Base-by-base conservation (phyloP, 2,797 vertebrate species). In the Ispidina picta region DNA sequence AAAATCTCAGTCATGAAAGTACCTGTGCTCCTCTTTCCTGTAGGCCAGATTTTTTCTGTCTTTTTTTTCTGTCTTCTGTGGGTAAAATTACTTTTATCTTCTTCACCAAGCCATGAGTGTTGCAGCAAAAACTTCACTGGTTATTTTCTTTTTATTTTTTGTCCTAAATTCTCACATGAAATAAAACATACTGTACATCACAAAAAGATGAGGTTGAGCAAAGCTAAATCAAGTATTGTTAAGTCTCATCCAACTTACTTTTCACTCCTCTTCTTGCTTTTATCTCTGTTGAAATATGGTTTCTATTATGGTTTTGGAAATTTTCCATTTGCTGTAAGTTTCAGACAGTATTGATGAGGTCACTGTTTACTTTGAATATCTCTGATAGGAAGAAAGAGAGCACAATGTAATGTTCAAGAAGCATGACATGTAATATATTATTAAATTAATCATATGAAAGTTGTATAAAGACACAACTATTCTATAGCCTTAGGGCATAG, bases 321-420 rank as follows among this genome's bases (percentile, higher is more conserved):
- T 90, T 88, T 95, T 96, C 96, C 92, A 94, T 89, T 94, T 94
- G 94, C 91, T 86, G 90, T 95, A 96, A 86, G 89, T 93, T 94
- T 95, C 94, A 95, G 94, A 71, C 31, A 11, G 78, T 94, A 95
- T 96, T 96, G 94, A 86, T 97, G 96, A 97, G 68, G 76, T 97
- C 95, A 96, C 83, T 95, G 87, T 96, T 97, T 96, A 92, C 90
- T 96, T 95, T 96, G 92, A 96, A 96, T 90, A 91, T 87, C 71
- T 95, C 76, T 96, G 94, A 96, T 88, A 92, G 88, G 69, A 94
- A 86, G 84, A 94, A 88, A 86, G n/a, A 71, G 75, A 91, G 72
- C 55, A 95, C 94, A 96, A 94, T 84, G 84, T 83, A 86, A 92
- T 7, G 37, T 93, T 96, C 74, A 96, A 86, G 88, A 93, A 96